Percentiles rank a stretch among this genome's conserved stretches.
These are phyloP conservation scores for Habropoda laboriosa DNA, from an alignment of 1,140 invertebrate genomes.

Conservation along the genomic window DNA sequence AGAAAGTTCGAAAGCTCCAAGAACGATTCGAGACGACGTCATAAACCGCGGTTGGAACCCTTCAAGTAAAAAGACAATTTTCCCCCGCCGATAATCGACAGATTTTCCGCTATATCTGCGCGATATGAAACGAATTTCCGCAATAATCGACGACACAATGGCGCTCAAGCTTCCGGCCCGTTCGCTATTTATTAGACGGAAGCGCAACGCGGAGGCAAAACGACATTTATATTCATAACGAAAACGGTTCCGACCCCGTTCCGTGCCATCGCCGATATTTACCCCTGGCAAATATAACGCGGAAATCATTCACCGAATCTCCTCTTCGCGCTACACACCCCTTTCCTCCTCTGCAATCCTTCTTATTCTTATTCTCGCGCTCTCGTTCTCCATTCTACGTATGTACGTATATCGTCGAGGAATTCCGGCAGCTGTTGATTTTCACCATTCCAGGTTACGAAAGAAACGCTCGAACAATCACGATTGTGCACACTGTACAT, in stretches of 20 bases:
- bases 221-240: constrained; percentile 70
- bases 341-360: not conserved
- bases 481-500: too few species aligned
- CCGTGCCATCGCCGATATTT: constrained; percentile 63
- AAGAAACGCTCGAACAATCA: not conserved
- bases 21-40: not conserved
- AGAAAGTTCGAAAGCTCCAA: not conserved
- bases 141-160: constrained; percentile 19
- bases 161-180: not conserved
- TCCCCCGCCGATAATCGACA: not conserved
- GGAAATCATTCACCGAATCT: constrained; percentile 58
- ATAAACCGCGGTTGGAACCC: not conserved
- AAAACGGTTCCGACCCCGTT: constrained; percentile 43
- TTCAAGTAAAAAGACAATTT: not conserved
- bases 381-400: not conserved
- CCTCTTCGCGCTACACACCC: not conserved
- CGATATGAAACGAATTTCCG: constrained; percentile 18
- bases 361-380: constrained; percentile 37
- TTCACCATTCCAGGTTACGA: not conserved
- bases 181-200: constrained; percentile 29
- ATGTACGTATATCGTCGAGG: constrained; percentile 14
- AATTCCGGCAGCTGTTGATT: constrained; percentile 40
- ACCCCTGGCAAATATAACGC: constrained; percentile 63
- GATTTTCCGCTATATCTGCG: constrained; percentile 25
- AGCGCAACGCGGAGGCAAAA: constrained; percentile 20